Evolutionary conservation across 2,797 vertebrate genomes (phyloP).

Genomic region (Mus minutoides): DNA sequence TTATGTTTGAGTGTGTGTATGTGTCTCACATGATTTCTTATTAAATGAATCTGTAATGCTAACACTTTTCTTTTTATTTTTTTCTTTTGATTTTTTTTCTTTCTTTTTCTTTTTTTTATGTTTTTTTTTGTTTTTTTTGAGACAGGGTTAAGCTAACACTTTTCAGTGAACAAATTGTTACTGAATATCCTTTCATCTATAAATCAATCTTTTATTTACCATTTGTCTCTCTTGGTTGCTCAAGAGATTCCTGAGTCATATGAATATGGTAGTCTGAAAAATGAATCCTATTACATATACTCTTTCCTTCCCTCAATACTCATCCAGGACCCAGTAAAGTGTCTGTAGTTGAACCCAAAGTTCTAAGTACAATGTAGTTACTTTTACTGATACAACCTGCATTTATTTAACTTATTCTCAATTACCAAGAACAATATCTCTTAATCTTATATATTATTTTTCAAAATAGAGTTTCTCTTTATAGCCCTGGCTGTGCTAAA

Average conservation of each 20-base stretch:
- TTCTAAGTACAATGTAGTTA: neutral
- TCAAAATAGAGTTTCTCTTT: neutral
- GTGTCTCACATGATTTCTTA: neutral
- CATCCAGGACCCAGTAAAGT: neutral
- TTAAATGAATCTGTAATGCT: neutral
- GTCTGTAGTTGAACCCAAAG: neutral
- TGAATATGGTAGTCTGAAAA: neutral
- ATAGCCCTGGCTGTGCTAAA: neutral
- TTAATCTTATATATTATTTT: neutral
- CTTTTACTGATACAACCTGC: neutral
- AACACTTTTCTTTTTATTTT: too few relatives aligned
- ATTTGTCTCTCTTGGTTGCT: neutral
- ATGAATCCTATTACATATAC: neutral
- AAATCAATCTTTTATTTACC: neutral
- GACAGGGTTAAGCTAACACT: too few relatives aligned
- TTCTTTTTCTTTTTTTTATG: too few relatives aligned
- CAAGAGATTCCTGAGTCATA: neutral
- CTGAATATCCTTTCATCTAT: neutral
- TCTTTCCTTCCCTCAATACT: neutral
- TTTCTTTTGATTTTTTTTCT: too few relatives aligned
- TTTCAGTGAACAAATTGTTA: neutral
- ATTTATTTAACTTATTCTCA: neutral
- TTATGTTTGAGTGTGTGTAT: neutral
- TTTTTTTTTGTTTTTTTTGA: too few relatives aligned
- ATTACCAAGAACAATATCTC: neutral